Conservation (phyloP, 2,113 vertebrate genomes). For the Chascanopsetta lugubris region DNA sequence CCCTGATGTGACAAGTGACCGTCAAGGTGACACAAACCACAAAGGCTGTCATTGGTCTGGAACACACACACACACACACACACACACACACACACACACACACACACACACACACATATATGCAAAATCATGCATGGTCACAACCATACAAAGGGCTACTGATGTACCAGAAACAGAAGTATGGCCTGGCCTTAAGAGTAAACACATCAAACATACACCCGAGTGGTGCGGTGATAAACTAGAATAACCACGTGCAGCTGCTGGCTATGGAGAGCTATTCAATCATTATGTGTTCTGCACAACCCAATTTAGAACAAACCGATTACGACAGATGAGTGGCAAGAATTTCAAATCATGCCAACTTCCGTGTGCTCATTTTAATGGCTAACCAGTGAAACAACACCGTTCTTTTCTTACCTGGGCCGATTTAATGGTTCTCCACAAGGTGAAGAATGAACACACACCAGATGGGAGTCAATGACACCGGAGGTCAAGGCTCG, state of each 20-base stretch:
- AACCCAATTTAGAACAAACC: not conserved
- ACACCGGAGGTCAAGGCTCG: conserved; percentile 19
- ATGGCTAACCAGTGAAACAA: not conserved
- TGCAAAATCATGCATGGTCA: no score
- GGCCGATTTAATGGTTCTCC: not conserved
- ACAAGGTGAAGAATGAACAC: conserved; percentile 6
- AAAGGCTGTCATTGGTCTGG: no score
- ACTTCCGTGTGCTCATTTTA: not conserved
- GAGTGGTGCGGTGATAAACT: no score
- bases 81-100: no score
- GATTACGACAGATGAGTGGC: not conserved
- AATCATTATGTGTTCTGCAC: not conserved
- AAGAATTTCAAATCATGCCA: not conserved
- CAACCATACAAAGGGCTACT: no score
- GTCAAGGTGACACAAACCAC: not conserved
- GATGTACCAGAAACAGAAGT: no score
- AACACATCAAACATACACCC: no score
- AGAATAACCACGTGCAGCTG: no score
- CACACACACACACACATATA: no score
- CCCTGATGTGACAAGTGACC: not conserved
- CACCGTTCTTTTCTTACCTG: not conserved
- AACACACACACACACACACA: no score
- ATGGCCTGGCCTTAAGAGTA: no score
- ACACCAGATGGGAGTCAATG: conserved; percentile 6
- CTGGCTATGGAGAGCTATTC: not conserved